These are phyloP conservation scores for Corvus moneduloides DNA, from an alignment of 2,113 vertebrate species.

Conservation along the genomic window DNA sequence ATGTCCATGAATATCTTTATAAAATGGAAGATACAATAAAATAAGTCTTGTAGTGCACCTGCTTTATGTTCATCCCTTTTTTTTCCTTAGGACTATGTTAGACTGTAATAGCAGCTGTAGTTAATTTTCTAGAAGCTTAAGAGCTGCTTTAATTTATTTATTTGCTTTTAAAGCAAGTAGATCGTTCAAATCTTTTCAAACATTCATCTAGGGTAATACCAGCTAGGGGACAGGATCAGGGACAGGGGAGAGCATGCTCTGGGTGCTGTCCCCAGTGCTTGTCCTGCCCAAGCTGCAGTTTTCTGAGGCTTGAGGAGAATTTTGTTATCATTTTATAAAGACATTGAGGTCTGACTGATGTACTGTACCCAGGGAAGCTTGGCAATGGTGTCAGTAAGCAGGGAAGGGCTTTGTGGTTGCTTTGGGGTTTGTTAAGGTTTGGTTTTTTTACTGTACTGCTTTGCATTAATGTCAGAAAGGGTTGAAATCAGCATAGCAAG, in stretches of 20 bases:
- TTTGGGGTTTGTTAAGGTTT: not conserved
- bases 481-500: not conserved
- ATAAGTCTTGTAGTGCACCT: not conserved
- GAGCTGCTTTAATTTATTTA: not conserved
- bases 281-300: not conserved
- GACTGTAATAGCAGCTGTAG: not conserved
- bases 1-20: constrained; percentile 3
- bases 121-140: not conserved
- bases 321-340: not conserved
- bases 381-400: not conserved
- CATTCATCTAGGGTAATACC: not conserved
- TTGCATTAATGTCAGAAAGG: not conserved
- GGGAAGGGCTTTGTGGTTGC: not conserved
- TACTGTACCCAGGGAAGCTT: not conserved
- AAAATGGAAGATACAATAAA: constrained; percentile 13
- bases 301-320: not conserved
- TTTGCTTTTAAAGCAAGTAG: not conserved
- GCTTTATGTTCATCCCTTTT: not conserved
- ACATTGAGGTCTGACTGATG: not conserved
- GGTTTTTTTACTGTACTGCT: not conserved
- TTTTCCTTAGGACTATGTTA: not conserved
- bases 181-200: not conserved
- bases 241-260: not conserved
- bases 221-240: not conserved
- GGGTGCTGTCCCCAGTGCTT: not conserved